Base-by-base conservation (phyloP, 2,113 vertebrate species). In the Mystacornis crossleyi region DNA sequence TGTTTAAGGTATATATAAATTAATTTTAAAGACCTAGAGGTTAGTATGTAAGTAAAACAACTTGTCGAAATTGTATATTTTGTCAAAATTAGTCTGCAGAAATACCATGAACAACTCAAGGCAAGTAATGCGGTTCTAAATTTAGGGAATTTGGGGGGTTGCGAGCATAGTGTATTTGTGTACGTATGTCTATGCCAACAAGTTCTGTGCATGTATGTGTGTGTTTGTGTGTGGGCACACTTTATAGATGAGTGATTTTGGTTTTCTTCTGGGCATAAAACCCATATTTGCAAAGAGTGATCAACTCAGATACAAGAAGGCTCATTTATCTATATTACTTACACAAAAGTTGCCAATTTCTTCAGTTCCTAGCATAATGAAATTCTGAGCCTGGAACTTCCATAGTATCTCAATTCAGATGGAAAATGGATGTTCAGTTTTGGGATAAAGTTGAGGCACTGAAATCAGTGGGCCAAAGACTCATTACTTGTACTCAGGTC, bases 281-380 rank as follows among this genome's bases (percentile, higher is more conserved):
- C 0, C 4, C 9, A 10, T 31, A 10, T 58, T 23, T 42, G 28
- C 5, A n/a, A 55, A 51, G 6, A 17, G 6, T 10, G 6, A 38
- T 34, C 12, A 70, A 36, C 66, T 31, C 17, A 34, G 12, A 28
- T 10, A 65, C 12, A 40, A 9, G 2, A 40, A n/a, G 23, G 29
- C 75, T 86, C 2, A 24, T 79, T 94, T 81, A 42, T 70, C 29
- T 62, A 9, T 38, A 25, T 2, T 18, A 42, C 6, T 42, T 15
- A 55, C 12, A 47, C 10, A 50, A 34, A 95, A 91, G 33, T 5
- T 57, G 1, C 5, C 55, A n/a, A 47, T 86, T 65, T 66, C n/a
- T 58, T 73, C 14, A n/a, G 0, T 71, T 81, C 74, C 21, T 89
- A 82, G 10, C 9, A 53, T 10, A 18, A 38, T 13, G 4, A 57